phyloP scores from a whole-genome alignment of 2,797 vertebrate species.

The Nasua narica region DNA sequence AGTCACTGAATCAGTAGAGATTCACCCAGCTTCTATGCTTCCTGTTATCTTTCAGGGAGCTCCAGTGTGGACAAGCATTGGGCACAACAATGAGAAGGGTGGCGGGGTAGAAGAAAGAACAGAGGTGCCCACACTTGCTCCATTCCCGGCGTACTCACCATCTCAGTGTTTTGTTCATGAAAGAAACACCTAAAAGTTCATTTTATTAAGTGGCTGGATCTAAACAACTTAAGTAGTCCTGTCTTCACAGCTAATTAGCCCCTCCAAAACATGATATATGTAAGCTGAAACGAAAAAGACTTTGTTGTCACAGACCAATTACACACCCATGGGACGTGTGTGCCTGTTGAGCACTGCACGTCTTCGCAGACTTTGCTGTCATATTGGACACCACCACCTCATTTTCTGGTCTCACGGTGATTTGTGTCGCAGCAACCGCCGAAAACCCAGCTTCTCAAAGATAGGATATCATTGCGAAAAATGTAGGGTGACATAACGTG shows the following conservation, averaged over 20 bases:
- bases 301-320: background rate
- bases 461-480: background rate
- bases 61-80: background rate
- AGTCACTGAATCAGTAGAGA: background rate
- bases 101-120: background rate
- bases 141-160: rapidly evolving
- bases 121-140: background rate
- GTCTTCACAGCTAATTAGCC: background rate
- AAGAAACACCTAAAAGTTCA: background rate
- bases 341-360: background rate
- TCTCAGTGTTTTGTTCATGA: background rate
- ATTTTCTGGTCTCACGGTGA: background rate
- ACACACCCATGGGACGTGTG: background rate
- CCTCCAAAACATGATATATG: background rate
- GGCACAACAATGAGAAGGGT: rapidly evolving
- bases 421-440: background rate
- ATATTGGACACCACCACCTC: background rate
- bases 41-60: background rate
- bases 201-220: background rate
- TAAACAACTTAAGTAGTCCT: background rate
- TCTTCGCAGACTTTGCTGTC: background rate
- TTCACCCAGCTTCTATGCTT: background rate
- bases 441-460: background rate
- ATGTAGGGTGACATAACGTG: background rate
- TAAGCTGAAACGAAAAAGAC: background rate